A percentile compares a stretch with the other conserved stretches of the same genome.
Conservation (phyloP, 2,888 invertebrate species). For the Leptopilina drosophilae region DNA sequence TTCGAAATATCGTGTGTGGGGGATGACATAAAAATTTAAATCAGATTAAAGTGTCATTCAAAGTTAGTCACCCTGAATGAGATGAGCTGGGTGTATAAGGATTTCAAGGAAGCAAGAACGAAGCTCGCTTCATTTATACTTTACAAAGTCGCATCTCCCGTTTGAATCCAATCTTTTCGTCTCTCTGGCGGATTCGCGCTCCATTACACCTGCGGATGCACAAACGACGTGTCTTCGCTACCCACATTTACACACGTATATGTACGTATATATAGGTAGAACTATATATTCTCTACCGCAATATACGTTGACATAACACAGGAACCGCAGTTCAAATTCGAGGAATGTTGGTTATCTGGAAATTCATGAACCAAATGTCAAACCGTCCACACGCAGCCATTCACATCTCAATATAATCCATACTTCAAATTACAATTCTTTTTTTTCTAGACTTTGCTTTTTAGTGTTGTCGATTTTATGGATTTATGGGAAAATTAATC, state of each 20-base stretch:
- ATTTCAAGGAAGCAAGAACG: constrained; percentile 22
- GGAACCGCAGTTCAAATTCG: constrained; percentile 23
- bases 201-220: constrained; percentile 41
- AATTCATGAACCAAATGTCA: constrained; percentile 31
- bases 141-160: constrained; percentile 37
- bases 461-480: too few relatives aligned
- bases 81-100: constrained; percentile 18
- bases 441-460: too few relatives aligned
- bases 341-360: constrained; percentile 26
- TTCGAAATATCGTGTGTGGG: constrained; percentile 16
- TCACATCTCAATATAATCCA: neutral
- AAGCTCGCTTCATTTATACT: constrained; percentile 36
- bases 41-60: constrained; percentile 41
- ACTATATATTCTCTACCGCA: neutral
- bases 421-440: neutral
- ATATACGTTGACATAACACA: neutral
- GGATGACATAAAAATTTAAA: constrained; percentile 34
- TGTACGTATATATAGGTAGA: too few relatives aligned
- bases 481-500: too few relatives aligned
- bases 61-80: constrained; percentile 32
- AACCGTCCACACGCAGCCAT: neutral
- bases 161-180: constrained; percentile 39
- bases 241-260: too few relatives aligned
- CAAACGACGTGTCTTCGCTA: constrained; percentile 26
- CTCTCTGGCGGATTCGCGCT: constrained; percentile 24